A percentile compares a stretch with the other conserved stretches of the same genome.
These are phyloP conservation scores for Forpus xanthops DNA, from an alignment of 2,797 vertebrate species.

Conservation along the genomic window DNA sequence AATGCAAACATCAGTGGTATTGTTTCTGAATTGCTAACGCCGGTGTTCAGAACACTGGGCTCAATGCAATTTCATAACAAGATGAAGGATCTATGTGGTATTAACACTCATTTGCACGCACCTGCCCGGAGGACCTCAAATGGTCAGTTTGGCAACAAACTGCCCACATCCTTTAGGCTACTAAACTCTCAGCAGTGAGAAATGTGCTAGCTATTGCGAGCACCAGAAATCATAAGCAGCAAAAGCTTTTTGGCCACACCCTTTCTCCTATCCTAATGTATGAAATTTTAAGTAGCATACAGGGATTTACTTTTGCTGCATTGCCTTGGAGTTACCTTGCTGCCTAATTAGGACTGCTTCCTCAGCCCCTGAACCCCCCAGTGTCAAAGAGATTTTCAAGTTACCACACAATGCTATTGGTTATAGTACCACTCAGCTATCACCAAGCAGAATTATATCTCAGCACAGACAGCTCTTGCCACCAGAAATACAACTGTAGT, in stretches of 20 bases:
- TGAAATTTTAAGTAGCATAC: neutral
- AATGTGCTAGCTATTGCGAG: neutral
- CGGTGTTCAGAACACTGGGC: neutral
- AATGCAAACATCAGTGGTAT: accelerated
- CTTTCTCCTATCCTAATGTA: neutral
- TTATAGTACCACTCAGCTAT: neutral
- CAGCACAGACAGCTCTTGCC: neutral
- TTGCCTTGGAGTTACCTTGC: neutral
- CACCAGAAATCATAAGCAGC: neutral
- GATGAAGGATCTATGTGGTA: accelerated
- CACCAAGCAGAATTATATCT: neutral
- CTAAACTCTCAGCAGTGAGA: neutral
- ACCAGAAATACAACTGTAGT: neutral
- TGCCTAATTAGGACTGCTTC: neutral
- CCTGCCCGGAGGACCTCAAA: neutral
- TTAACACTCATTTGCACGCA: accelerated
- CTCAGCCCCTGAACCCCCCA: neutral
- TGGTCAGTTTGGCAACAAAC: neutral
- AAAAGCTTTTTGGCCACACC: constrained; percentile 16
- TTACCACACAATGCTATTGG: neutral
- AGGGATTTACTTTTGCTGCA: neutral
- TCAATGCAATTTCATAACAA: neutral
- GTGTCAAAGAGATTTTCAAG: neutral
- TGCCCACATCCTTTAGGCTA: neutral
- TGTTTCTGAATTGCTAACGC: accelerated